Evolutionary conservation across 2,888 invertebrate genomes (phyloP).

Genomic region (Drosophila falleni): DNA sequence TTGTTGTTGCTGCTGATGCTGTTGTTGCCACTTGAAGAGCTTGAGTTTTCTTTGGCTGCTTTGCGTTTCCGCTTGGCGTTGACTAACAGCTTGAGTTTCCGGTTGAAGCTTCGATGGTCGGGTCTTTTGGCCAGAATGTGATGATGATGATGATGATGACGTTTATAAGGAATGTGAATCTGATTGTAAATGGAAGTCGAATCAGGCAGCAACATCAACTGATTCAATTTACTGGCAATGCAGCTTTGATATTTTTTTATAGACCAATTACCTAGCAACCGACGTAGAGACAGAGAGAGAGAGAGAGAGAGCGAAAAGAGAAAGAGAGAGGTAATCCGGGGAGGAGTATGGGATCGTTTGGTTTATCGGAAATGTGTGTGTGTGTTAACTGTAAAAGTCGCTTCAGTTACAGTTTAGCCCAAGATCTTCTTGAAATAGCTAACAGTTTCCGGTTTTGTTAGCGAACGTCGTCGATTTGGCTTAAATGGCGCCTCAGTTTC

Average conservation of each 20-base stretch:
- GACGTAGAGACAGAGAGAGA: conserved; percentile 30
- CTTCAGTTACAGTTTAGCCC: conserved; percentile 78
- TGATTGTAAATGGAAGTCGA: conserved; percentile 34
- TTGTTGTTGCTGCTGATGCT: too few relatives aligned
- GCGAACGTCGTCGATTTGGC: conserved; percentile 85
- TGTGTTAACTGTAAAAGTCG: conserved; percentile 59
- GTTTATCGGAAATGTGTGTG: conserved; percentile 62
- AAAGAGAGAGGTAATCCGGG: background rate
- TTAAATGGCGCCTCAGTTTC: conserved; percentile 85
- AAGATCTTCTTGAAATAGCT: conserved; percentile 86
- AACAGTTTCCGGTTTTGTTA: conserved; percentile 85
- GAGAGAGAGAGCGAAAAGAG: conserved; percentile 28
- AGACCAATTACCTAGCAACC: conserved; percentile 56
- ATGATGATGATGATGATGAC: conserved; percentile 14
- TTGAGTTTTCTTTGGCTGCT: conserved; percentile 61
- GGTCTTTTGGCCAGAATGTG: conserved; percentile 50
- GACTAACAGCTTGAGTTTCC: conserved; percentile 71
- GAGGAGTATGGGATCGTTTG: background rate
- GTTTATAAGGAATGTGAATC: conserved; percentile 7
- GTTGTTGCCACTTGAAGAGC: conserved; percentile 34
- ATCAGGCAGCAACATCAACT: conserved; percentile 48
- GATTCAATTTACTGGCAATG: conserved; percentile 62
- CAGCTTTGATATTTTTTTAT: conserved; percentile 66
- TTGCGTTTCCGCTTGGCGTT: conserved; percentile 75
- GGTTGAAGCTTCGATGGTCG: background rate